phyloP scores from a whole-genome alignment of 2,888 invertebrate genomes.

The Pimpla rufipes region DNA sequence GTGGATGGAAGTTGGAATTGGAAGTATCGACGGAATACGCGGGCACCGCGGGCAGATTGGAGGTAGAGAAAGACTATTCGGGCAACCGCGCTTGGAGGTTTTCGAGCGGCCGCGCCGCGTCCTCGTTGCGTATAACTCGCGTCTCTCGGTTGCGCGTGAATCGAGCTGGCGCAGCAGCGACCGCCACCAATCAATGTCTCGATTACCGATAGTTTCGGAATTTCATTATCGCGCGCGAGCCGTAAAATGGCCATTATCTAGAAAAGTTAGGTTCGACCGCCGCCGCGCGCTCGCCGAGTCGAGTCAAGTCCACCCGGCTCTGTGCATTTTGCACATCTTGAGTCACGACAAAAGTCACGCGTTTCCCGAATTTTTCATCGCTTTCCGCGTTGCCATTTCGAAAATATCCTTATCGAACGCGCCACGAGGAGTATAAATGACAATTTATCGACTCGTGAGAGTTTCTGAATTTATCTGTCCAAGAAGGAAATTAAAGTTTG shows the following conservation, averaged over 20 bases:
- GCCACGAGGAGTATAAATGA: background rate
- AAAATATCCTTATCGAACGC: background rate
- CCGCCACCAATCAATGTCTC: slow-evolving; percentile 81
- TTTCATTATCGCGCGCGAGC: slow-evolving; percentile 80
- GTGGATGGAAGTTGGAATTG: too few relatives aligned
- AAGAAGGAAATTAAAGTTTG: slow-evolving; percentile 13
- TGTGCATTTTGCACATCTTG: background rate
- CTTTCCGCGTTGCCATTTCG: too few relatives aligned
- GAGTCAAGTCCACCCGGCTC: slow-evolving; percentile 6
- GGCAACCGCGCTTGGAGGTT: slow-evolving; percentile 39
- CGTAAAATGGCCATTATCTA: slow-evolving; percentile 80
- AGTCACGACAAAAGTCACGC: slow-evolving; percentile 53
- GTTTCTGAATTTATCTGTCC: background rate
- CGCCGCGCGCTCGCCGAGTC: slow-evolving; percentile 10
- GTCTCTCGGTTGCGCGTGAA: slow-evolving; percentile 38
- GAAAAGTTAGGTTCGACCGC: slow-evolving; percentile 74
- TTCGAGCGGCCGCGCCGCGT: slow-evolving; percentile 52
- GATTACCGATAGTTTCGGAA: slow-evolving; percentile 82
- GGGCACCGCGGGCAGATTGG: slow-evolving; percentile 48
- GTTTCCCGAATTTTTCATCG: background rate
- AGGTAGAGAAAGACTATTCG: slow-evolving; percentile 63
- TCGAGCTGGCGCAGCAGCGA: slow-evolving; percentile 68
- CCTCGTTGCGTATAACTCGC: slow-evolving; percentile 66
- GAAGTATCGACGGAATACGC: slow-evolving; percentile 46
- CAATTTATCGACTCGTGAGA: background rate